phyloP scores from a whole-genome alignment of 2,113 vertebrate genomes.

The Speoplatyrhinus poulsoni region DNA sequence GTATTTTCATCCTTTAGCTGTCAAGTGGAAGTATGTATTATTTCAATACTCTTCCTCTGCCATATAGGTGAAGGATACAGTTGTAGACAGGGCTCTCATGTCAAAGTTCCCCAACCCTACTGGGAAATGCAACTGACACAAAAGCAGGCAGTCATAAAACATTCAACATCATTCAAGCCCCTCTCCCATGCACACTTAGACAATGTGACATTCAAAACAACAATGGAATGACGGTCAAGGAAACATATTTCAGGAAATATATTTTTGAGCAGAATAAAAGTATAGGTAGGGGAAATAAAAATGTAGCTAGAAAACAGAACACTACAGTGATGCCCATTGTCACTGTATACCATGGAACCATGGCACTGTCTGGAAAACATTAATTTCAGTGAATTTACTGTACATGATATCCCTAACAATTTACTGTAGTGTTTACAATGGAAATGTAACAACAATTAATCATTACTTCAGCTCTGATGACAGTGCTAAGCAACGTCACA shows the following conservation, averaged over 20 bases:
- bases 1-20: slow-evolving; percentile 20
- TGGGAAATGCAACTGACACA: slow-evolving; percentile 53
- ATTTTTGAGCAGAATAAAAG: slow-evolving; percentile 45
- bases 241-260: slow-evolving; percentile 62
- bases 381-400: slow-evolving; percentile 1
- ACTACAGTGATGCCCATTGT: slow-evolving; percentile 45
- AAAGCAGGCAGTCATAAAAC: slow-evolving; percentile 79
- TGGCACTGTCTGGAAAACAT: neutral
- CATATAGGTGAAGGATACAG: slow-evolving; percentile 21
- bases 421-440: too few species aligned
- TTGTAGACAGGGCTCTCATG: slow-evolving; percentile 29
- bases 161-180: slow-evolving; percentile 77
- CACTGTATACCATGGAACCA: neutral
- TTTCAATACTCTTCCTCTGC: slow-evolving; percentile 38
- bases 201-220: slow-evolving; percentile 76
- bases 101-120: slow-evolving; percentile 46
- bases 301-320: slow-evolving; percentile 31
- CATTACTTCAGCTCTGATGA: too few species aligned
- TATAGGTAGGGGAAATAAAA: neutral
- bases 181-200: slow-evolving; percentile 56
- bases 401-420: slow-evolving; percentile 5
- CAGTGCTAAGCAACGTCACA: too few species aligned
- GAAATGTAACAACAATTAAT: too few species aligned
- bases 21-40: slow-evolving; percentile 18
- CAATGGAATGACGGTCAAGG: slow-evolving; percentile 60